phyloP scores from a whole-genome alignment of 2,113 vertebrate species.

The Aegotheles bennettii region DNA sequence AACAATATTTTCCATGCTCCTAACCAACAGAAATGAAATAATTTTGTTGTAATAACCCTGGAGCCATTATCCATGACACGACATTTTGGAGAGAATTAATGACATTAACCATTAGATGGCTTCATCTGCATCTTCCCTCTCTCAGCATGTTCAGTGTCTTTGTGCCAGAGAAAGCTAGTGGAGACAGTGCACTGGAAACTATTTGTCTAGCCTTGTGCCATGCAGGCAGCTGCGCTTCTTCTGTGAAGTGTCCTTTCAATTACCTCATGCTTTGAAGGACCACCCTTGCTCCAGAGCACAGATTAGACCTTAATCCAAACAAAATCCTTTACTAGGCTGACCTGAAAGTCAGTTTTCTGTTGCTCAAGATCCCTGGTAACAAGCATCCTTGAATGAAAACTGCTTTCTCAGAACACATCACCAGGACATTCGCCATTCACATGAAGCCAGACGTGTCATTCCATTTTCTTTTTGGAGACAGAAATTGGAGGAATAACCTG shows the following conservation, averaged over 20 bases:
- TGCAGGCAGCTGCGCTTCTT: background rate
- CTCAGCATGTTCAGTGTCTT: background rate
- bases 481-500: background rate
- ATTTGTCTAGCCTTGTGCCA: background rate
- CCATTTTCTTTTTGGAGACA: background rate
- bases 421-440: background rate
- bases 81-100: slow-evolving; percentile 58
- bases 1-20: slow-evolving; percentile 67
- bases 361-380: background rate
- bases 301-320: slow-evolving; percentile 2
- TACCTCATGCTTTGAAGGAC: slow-evolving; percentile 6
- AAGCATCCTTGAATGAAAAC: background rate
- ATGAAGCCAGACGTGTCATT: background rate
- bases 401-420: background rate
- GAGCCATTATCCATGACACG: slow-evolving; percentile 54
- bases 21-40: slow-evolving; percentile 65
- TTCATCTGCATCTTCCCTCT: background rate
- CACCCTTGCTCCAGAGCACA: background rate
- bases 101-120: slow-evolving; percentile 53
- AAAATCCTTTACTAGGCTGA: slow-evolving; percentile 7
- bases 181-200: background rate
- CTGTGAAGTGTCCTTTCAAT: background rate
- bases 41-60: slow-evolving; percentile 43
- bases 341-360: background rate
- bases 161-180: background rate